Conservation (phyloP, 2,797 vertebrate genomes). For the Fratercula arctica region DNA sequence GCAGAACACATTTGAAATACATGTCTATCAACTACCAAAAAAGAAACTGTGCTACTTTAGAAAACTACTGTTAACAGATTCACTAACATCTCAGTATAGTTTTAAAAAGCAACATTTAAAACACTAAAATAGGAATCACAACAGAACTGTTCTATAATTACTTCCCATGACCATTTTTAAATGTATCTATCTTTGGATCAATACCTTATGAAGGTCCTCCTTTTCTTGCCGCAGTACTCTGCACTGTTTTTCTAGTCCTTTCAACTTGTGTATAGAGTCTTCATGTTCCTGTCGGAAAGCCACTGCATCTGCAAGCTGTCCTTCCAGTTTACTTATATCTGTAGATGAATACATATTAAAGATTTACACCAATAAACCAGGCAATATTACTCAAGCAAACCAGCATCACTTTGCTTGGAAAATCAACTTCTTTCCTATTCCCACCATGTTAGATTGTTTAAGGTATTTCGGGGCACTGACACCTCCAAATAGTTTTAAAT, state of each 20-base stretch:
- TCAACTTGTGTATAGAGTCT: conserved; percentile 86
- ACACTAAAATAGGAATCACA: neutral
- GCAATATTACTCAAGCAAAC: neutral
- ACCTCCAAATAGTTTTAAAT: neutral
- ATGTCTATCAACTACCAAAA: neutral
- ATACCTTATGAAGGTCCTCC: conserved; percentile 93
- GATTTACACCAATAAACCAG: neutral
- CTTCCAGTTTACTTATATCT: conserved; percentile 91
- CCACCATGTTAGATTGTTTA: neutral
- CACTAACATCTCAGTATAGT: neutral
- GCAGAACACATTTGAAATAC: neutral
- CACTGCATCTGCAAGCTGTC: conserved; percentile 89
- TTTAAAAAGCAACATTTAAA: neutral
- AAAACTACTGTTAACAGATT: neutral
- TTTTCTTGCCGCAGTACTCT: conserved; percentile 88
- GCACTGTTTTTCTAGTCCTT: conserved; percentile 90
- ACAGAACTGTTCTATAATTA: neutral
- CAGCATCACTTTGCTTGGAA: neutral
- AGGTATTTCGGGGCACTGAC: neutral
- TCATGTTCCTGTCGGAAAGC: conserved; percentile 89
- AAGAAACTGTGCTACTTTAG: neutral
- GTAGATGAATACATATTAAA: neutral
- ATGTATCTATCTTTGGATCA: neutral
- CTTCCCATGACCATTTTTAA: neutral
- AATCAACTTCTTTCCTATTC: neutral